Evolutionary conservation across 2,113 vertebrate species (phyloP).

Genomic region (Potamarius usumacintae): DNA sequence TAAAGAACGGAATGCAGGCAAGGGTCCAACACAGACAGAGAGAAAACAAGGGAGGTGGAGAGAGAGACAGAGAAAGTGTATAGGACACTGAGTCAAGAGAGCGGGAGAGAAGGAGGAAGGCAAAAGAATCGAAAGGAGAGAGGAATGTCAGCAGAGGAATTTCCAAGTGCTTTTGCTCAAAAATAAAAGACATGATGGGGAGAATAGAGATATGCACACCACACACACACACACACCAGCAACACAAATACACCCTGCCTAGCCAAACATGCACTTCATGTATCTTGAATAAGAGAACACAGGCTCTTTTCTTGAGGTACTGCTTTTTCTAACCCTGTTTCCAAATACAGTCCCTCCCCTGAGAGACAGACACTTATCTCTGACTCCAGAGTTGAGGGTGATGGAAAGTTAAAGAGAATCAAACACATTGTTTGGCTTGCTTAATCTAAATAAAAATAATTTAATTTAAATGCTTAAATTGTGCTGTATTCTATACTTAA

Average conservation of each 20-base stretch:
- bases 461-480: slow-evolving; percentile 65
- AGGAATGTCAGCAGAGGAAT: slow-evolving; percentile 61
- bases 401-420: slow-evolving; percentile 72
- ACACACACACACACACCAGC: neutral
- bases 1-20: slow-evolving; percentile 72
- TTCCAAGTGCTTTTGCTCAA: slow-evolving; percentile 48
- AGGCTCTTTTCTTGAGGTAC: slow-evolving; percentile 51
- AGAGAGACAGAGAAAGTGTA: slow-evolving; percentile 40
- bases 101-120: slow-evolving; percentile 23
- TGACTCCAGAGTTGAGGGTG: slow-evolving; percentile 59
- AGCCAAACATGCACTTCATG: slow-evolving; percentile 44
- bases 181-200: slow-evolving; percentile 51
- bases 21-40: slow-evolving; percentile 59
- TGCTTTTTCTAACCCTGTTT: slow-evolving; percentile 51
- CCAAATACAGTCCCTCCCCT: slow-evolving; percentile 63
- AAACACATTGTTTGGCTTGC: slow-evolving; percentile 64
- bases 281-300: slow-evolving; percentile 40
- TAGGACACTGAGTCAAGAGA: slow-evolving; percentile 33
- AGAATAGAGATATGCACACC: neutral
- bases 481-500: slow-evolving; percentile 65
- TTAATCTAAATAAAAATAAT: neutral
- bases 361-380: neutral
- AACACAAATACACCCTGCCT: slow-evolving; percentile 1
- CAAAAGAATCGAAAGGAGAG: slow-evolving; percentile 35
- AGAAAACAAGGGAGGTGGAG: slow-evolving; percentile 30